Evolutionary conservation across 2,888 invertebrate genomes (phyloP), one percentile per base, ranked within the genome.

Genomic region (Rhagium mordax): DNA sequence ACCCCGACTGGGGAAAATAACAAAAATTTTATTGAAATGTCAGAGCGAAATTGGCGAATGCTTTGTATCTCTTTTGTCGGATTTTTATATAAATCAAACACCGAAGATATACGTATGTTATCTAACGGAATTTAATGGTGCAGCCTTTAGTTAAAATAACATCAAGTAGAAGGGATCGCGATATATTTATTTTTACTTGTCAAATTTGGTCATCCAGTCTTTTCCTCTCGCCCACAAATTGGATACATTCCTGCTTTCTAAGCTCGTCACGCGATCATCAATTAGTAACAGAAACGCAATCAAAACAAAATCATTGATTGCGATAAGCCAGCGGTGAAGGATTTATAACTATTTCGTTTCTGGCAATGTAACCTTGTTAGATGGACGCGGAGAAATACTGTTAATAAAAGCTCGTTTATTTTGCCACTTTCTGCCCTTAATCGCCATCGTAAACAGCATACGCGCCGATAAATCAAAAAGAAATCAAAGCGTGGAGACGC

Each of bases 1-100:
- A 18, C 53, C 24, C 41, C 62, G 29, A 13, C n/a, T 18, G 16
- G 49, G 62, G 64, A 61, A n/a, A 51, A 69, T 59, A 69, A 70
- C 53, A 61, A 61, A 61, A 27, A 64, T 62, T 61, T 62, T 53
- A 67, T 67, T 67, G 67, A 67, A 67, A 67, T 64, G 55, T 62
- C 60, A 48, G 18, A n/a, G 18, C 33, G 62, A 33, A 70, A 70
- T 57, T 70, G 70, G 62, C 51, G 16, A 64, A 55, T 55, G 70
- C 70, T 70, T 70, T 67, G 61, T 70, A 70, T 70, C 47, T 51
- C 41, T 62, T 64, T 51, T 21, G 53, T 70, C 18, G 7, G 21
- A 13, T 21, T 66, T 66, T 66, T 66, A 47, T 61, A 61, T 70
- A 65, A 53, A 70, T 70, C 60, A 51, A 51, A 49, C 59, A 53